Conservation (phyloP, 2,888 invertebrate species). For the Drosophila neonasuta region DNA sequence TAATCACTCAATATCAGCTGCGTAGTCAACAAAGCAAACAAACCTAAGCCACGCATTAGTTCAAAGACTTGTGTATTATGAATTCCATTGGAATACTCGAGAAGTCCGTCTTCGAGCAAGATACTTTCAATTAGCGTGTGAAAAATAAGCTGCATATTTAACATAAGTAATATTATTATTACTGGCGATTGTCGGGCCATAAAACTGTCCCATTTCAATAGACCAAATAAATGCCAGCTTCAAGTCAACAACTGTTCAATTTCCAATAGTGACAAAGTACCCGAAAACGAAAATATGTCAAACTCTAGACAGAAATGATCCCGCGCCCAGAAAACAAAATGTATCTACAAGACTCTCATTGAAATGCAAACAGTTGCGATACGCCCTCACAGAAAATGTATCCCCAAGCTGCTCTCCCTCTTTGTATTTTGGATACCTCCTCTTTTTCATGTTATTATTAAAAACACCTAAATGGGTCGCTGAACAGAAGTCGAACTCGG, state of each 20-base stretch:
- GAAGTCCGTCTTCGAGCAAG: conserved; percentile 8
- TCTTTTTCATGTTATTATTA: conserved; percentile 64
- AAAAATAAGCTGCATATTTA: conserved; percentile 19
- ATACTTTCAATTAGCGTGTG: conserved; percentile 16
- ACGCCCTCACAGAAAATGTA: conserved; percentile 5
- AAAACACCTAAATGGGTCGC: conserved; percentile 74
- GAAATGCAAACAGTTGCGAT: conserved; percentile 61
- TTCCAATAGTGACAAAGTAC: conserved; percentile 57
- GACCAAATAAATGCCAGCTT: conserved; percentile 57
- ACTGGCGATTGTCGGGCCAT: conserved; percentile 26
- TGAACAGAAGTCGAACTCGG: conserved; percentile 32
- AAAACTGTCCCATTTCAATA: conserved; percentile 51
- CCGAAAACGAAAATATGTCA: conserved; percentile 21
- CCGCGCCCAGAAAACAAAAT: conserved; percentile 9
- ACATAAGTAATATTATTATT: conserved; percentile 16
- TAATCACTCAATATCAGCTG: conserved; percentile 14
- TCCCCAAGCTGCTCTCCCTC: neutral
- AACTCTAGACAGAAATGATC: conserved; percentile 6
- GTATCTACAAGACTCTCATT: conserved; percentile 49
- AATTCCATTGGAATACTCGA: conserved; percentile 12
- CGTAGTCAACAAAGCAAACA: conserved; percentile 1
- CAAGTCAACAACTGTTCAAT: conserved; percentile 43
- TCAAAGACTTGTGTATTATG: conserved; percentile 23
- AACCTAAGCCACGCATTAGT: conserved; percentile 8
- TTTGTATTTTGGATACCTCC: conserved; percentile 1